Base-by-base conservation (phyloP, 2,113 vertebrate species). In the Poeciliopsis retropinna region DNA sequence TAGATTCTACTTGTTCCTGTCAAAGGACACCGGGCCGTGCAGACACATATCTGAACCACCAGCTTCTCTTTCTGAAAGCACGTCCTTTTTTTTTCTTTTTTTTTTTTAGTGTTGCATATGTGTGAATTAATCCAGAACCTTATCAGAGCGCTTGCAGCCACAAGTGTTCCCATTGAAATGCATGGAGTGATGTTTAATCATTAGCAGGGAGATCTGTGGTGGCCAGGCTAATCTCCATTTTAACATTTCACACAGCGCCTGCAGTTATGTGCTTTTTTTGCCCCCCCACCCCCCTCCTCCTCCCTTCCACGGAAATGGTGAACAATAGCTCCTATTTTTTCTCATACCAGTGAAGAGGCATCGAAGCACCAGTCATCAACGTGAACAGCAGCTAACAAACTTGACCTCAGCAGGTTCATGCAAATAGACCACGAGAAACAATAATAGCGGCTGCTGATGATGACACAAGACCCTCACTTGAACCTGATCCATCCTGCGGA, bases 201-300 rank as follows among this genome's bases (percentile, higher is more conserved):
- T 78, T 84, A 80, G 82, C 74, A 85, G 89, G 80, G 51, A 84
- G 83, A 90, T 90, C 83, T 85, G 86, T 85, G 70, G 73, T 57
- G 82, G 86, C 82, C 74, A 76, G 85, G 88, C 89, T 92, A 91
- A 93, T 90, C 91, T 93, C 84, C 86, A 84, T 88, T 88, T 92
- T 92, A 92, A 90, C 88, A 91, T 91, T 92, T 93, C 91, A 93
- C 82, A 91, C 82, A 84, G 67, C 27, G 92, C 93, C 89, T 81
- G 88, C 82, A 79, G 93, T 85, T 82, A 86, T 89, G 87, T 83
- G 83, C 75, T 73, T 78, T 71, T 80, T 71, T 78, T 61, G 30
- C 30, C 4, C 41, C 57, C 34, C 10, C 51, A 44, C 34, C 8
- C 32, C 8, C 8, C 30, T 61, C n/a, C 17, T 1, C 44, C 68